Evolutionary conservation across 2,113 vertebrate species (phyloP), one percentile per base, ranked within the genome.

Genomic region (Fregata magnificens): DNA sequence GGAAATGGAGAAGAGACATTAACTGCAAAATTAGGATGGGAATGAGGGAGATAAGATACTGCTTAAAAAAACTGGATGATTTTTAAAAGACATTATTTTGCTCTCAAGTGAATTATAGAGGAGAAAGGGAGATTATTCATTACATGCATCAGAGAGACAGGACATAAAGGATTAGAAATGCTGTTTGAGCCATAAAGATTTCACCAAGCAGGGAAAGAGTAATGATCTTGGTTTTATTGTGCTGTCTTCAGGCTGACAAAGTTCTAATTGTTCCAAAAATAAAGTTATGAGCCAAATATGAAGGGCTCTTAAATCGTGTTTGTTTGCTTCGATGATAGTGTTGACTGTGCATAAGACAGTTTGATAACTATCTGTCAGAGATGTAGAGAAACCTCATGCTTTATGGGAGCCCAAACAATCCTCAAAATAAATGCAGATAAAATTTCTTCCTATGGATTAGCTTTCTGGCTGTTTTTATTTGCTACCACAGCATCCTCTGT

Each of bases 121-220:
- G 84, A 88, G 71, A 91, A 93, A 82, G 55, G 71, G 86, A 94
- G 88, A 88, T 95, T 95, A 96, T 97, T 96, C 93, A 90, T 94
- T 94, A 86, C 91, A 95, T 95, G 82, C 82, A 80, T 95, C 79
- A 76, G 56, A 83, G 49, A 29, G n/a, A 73, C 66, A 80, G 89
- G 89, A 91, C 89, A 85, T 91, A 95, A 96, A 92, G 70, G 72
- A 86, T 94, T 96, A 90, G 84, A 94, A 89, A 79, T 26, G 58
- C 62, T 84, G 38, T 71, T 84, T 86, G 91, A 90, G 82, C 89
- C 77, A 94, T 96, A 95, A 96, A 97, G 73, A 94, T 90, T 96
- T 97, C 88, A 96, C 71, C 50, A 86, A 40, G 58, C 76, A 94
- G 49, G 45, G 65, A 40, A 96, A 73, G 85, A 95, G 69, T 90